Evolutionary conservation across 2,797 vertebrate species (phyloP).

Genomic region (Xenops minutus): DNA sequence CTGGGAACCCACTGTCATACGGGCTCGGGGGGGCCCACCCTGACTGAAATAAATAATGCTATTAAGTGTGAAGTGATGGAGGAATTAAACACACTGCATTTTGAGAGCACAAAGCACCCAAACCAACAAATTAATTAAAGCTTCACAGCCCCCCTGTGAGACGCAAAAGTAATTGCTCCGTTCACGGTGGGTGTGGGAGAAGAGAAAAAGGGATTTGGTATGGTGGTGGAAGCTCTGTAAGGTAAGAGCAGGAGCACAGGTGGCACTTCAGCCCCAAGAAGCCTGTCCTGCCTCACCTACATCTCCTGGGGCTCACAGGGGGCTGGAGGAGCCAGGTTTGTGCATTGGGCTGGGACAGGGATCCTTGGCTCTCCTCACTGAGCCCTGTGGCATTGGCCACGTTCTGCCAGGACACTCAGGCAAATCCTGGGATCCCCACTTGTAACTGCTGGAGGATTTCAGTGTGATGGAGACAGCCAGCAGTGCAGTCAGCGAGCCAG

Average conservation of each 20-base stretch:
- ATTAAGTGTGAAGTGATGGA: neutral
- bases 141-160: neutral
- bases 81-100: neutral
- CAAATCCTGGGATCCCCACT: neutral
- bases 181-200: neutral
- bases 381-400: neutral
- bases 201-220: neutral
- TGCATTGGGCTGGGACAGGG: neutral
- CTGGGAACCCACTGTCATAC: accelerated
- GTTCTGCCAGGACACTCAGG: neutral
- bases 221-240: neutral
- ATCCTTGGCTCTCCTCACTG: neutral
- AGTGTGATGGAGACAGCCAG: neutral
- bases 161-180: neutral
- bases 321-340: neutral
- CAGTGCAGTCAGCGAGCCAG: neutral
- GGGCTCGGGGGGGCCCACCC: neutral
- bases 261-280: neutral
- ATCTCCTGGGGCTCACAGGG: neutral
- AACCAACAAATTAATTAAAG: conserved; percentile 23
- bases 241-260: neutral
- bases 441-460: neutral
- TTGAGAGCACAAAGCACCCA: neutral
- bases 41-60: neutral
- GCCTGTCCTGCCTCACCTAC: neutral